Conservation (phyloP, 2,113 vertebrate genomes). For the Thamnophis sirtalis region DNA sequence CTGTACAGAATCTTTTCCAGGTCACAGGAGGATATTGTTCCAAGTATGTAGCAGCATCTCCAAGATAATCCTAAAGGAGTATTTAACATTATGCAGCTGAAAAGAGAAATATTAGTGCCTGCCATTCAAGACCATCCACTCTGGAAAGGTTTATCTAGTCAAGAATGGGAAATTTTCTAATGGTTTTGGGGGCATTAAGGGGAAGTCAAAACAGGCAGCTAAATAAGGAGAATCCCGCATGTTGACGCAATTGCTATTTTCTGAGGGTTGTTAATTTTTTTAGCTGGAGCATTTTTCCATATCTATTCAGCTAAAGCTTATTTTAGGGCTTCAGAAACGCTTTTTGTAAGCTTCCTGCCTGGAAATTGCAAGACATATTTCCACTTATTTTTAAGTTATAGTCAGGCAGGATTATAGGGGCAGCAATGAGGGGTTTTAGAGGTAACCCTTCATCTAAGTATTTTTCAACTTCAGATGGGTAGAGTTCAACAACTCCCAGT, state of each 20-base stretch:
- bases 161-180: not conserved
- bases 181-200: not conserved
- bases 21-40: not conserved
- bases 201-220: not conserved
- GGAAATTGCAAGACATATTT: not conserved
- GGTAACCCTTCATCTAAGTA: not conserved
- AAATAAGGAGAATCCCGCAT: not conserved
- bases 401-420: not conserved
- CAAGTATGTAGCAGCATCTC: not conserved
- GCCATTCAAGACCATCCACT: not conserved
- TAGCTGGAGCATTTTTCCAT: not conserved
- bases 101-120: not conserved
- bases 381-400: not conserved
- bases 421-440: not conserved
- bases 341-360: not conserved
- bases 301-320: not conserved
- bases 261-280: not conserved
- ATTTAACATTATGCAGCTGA: not conserved
- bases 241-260: not conserved
- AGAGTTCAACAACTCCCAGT: not conserved
- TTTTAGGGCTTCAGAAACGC: not conserved
- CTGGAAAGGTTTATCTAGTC: not conserved
- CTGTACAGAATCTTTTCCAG: not conserved
- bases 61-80: not conserved
- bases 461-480: not conserved